These are phyloP conservation scores for Tigriopus japonicus DNA, from an alignment of 1,140 invertebrate genomes.

Conservation along the genomic window DNA sequence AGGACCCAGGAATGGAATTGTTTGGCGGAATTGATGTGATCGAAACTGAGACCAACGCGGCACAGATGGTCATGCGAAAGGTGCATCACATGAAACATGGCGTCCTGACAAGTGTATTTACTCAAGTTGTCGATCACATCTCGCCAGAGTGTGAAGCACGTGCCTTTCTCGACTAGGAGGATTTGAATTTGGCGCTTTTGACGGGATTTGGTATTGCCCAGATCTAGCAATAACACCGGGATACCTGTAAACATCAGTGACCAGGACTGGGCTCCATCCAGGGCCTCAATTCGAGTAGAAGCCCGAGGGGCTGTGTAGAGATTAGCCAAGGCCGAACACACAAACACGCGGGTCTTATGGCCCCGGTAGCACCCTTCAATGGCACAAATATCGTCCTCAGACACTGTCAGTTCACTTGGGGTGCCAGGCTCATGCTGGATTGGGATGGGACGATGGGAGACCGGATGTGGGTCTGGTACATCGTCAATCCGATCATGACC, in stretches of 20 bases:
- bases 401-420: neutral
- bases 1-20: constrained; percentile 36
- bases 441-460: too few relatives aligned
- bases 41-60: constrained; percentile 51
- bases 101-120: constrained; percentile 36
- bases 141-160: constrained; percentile 63
- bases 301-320: constrained; percentile 39
- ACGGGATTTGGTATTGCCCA: constrained; percentile 46
- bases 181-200: constrained; percentile 50
- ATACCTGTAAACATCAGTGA: constrained; percentile 55
- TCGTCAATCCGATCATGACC: too few relatives aligned
- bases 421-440: too few relatives aligned
- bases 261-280: constrained; percentile 33
- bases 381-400: neutral
- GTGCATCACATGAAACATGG: constrained; percentile 63
- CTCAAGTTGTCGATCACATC: constrained; percentile 51
- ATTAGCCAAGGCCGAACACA: constrained; percentile 57
- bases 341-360: constrained; percentile 40
- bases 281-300: neutral
- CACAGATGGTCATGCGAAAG: constrained; percentile 41
- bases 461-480: too few relatives aligned
- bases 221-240: constrained; percentile 55
- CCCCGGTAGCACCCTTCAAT: constrained; percentile 7
- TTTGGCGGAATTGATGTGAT: constrained; percentile 46
- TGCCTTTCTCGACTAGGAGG: constrained; percentile 56